phyloP scores from a whole-genome alignment of 2,113 vertebrate genomes.

The Xenopus borealis region DNA sequence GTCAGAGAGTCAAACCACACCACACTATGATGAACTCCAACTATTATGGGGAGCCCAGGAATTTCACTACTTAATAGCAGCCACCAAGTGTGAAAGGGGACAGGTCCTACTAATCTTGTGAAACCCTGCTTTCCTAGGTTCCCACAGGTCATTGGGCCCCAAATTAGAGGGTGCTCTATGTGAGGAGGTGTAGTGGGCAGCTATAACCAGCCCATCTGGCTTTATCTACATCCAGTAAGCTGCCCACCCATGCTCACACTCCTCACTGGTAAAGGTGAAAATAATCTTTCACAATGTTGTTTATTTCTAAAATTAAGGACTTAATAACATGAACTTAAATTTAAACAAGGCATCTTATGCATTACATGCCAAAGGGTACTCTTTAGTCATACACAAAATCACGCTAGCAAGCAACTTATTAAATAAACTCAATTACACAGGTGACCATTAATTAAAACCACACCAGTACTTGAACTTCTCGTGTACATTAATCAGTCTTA shows the following conservation, averaged over 20 bases:
- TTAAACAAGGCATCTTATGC: neutral
- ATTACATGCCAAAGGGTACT: neutral
- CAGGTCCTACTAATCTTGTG: no score
- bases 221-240: no score
- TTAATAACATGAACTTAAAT: neutral
- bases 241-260: neutral
- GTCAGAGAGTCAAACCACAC: no score
- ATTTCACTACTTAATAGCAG: no score
- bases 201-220: no score
- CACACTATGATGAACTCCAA: no score
- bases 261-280: neutral
- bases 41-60: no score
- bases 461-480: neutral
- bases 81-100: no score
- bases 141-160: no score
- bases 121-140: no score
- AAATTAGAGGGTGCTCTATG: no score
- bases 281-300: neutral
- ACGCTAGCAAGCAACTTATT: neutral
- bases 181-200: no score
- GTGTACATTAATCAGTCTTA: neutral
- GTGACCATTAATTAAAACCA: slow-evolving; percentile 1
- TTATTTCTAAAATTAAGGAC: neutral
- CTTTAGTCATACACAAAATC: neutral
- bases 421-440: neutral